Conservation (phyloP, 2,113 vertebrate genomes). For the Synchiropus splendidus region DNA sequence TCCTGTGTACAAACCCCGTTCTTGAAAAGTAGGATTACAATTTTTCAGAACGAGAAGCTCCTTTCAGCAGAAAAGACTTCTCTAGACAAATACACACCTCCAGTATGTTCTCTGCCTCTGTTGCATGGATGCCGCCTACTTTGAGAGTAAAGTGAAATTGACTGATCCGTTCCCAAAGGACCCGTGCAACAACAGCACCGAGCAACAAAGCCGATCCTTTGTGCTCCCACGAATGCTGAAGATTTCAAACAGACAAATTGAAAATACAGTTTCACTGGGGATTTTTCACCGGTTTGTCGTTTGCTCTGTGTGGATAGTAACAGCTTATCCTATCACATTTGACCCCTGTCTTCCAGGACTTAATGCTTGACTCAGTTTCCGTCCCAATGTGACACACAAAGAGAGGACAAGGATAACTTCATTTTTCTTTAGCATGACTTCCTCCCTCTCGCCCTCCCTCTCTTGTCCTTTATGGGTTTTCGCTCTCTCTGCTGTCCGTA, state of each 20-base stretch:
- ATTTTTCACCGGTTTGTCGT: slow-evolving; percentile 4
- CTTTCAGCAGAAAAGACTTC: slow-evolving; percentile 10
- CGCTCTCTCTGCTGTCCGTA: slow-evolving; percentile 36
- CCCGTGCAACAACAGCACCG: slow-evolving; percentile 20
- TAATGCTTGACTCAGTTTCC: slow-evolving; percentile 11
- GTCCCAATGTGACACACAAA: slow-evolving; percentile 50
- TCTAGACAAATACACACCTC: slow-evolving; percentile 31
- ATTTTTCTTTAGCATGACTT: slow-evolving; percentile 7
- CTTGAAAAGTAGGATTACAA: slow-evolving; percentile 16
- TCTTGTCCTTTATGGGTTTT: slow-evolving; percentile 19
- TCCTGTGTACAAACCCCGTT: neutral
- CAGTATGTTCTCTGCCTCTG: slow-evolving; percentile 20
- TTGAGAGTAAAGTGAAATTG: slow-evolving; percentile 21
- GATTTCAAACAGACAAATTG: slow-evolving; percentile 26
- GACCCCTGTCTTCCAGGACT: slow-evolving; percentile 36
- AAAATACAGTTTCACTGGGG: slow-evolving; percentile 28
- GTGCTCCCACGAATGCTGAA: slow-evolving; percentile 13
- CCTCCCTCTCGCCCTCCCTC: slow-evolving; percentile 6
- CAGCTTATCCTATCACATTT: slow-evolving; percentile 34
- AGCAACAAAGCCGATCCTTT: slow-evolving; percentile 33
- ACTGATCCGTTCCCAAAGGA: slow-evolving; percentile 39
- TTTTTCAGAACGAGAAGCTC: slow-evolving; percentile 22
- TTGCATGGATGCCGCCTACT: slow-evolving; percentile 18
- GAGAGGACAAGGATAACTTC: slow-evolving; percentile 43
- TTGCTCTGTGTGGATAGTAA: slow-evolving; percentile 30